Evolutionary conservation across 23 tunicate genomes (phyloP), one percentile per base, ranked within the genome.

Genomic region (Halocynthia aurantium): DNA sequence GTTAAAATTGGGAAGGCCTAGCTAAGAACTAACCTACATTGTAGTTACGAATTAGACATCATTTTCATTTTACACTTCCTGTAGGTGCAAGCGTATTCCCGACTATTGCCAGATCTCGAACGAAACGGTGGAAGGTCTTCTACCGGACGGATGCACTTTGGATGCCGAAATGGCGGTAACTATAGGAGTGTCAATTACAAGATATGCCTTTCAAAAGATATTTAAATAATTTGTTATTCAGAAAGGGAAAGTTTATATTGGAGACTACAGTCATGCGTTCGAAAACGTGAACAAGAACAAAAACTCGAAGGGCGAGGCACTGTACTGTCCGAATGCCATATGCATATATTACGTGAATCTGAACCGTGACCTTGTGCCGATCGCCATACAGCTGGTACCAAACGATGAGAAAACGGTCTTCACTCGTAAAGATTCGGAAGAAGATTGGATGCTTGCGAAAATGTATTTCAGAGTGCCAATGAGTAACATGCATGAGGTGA

Each of bases 401-500:
- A 17, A 76, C 52, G 85, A 86, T 75, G 55, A 52, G 6, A 77
- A 81, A 22, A 69, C 77, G 2, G 61, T 86, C 56, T 81, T 75
- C 73, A 75, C 85, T 52, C 92, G 85, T 56, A 52, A 58, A 21
- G 92, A 81, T 74, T 61, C 22, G 10, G 69, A 68, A 67, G 63
- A 81, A 51, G 92, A 86, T 51, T 86, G 92, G 92, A 57, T 86
- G 22, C 78, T 86, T 54, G 92, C 92, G 52, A 86, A 86, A 61
- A 81, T 86, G 92, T 86, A 73, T 52, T 81, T 75, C 56, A 67
- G 67, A 21, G 51, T 77, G 6, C 78, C 85, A 6, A 10, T 19
- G n/a, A 22, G 18, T 5, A 74, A 60, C 18, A 10, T 81, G 56
- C 92, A 86, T 55, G 82, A 86, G 92, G 92, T 86, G 20, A 58